Evolutionary conservation across 2,113 vertebrate genomes (phyloP).

Genomic region (Saguinus midas): DNA sequence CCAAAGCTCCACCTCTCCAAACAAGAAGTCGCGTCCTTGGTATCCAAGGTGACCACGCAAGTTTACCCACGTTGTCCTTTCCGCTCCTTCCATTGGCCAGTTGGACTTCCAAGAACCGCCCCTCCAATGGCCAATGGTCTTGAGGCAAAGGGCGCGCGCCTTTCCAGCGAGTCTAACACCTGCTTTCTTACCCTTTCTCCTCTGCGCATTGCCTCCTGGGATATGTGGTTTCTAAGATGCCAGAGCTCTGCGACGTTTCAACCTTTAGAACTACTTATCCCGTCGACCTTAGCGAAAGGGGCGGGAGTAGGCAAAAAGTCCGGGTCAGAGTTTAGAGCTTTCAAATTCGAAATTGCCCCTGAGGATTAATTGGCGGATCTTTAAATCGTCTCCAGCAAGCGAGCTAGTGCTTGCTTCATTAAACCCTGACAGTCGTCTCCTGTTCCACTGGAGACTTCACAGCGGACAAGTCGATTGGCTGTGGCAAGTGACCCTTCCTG

Average conservation of each 20-base stretch:
- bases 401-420: not conserved
- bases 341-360: fast-evolving
- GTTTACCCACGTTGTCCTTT: fast-evolving
- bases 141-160: not conserved
- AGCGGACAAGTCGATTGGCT: not conserved
- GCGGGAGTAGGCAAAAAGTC: not conserved
- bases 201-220: not conserved
- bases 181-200: fast-evolving
- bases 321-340: not conserved
- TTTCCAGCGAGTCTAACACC: not conserved
- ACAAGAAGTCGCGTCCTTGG: conserved; percentile 70
- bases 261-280: conserved; percentile 66
- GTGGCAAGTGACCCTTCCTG: not conserved
- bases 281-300: conserved; percentile 22
- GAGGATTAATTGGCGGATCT: fast-evolving
- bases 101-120: fast-evolving
- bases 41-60: conserved; percentile 70
- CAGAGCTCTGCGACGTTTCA: fast-evolving
- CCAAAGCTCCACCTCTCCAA: conserved; percentile 17
- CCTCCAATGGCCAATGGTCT: conserved; percentile 48
- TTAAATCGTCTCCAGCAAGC: fast-evolving
- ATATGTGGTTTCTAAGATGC: fast-evolving
- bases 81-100: conserved; percentile 57
- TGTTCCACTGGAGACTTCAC: not conserved
- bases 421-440: not conserved